Evolutionary conservation across 2,888 invertebrate species (phyloP), one percentile per base, ranked within the genome.

Genomic region (Parnassius orleans): DNA sequence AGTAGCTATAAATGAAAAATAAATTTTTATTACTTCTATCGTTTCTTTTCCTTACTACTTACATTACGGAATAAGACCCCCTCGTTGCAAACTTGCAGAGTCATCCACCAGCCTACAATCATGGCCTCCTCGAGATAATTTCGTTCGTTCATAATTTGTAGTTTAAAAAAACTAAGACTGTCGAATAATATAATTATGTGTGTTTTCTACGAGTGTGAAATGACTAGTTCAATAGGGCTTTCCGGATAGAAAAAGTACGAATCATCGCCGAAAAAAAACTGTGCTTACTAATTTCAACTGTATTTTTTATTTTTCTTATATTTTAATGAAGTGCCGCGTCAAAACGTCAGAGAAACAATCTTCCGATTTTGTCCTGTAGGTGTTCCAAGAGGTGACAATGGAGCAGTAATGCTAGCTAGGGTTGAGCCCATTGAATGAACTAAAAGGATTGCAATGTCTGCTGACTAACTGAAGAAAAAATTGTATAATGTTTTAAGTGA

Each of bases 141-240:
- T 80, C 76, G 78, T 81, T 81, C 84, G 79, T 80, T 84, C 80
- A 83, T 88, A 89, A 90, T 89, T 90, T 82, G 83, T 83, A 77
- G 79, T 73, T 76, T 77, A 87, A 89, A 89, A 88, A 89, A 88
- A 81, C 74, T 75, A 71, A 74, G 76, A 77, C 78, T 76, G 78
- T 76, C 78, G 87, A 84, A 87, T 86, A 84, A 87, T 86, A 82
- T 89, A 90, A 90, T 90, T 90, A 89, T 87, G 83, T 83, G 78
- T 87, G 84, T 86, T 86, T 80, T 83, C 80, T 76, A 77, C 72
- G 78, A 81, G 83, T 85, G 86, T 85, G 85, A 90, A 88, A 89
- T 86, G 79, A 86, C 83, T 84, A 87, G 87, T 87, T 87, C 84
- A 87, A 87, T 87, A 84, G 77, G 74, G 69, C 69, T 72, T 74